Evolutionary conservation across 2,113 vertebrate genomes (phyloP).

Genomic region (Brachyistius frenatus): DNA sequence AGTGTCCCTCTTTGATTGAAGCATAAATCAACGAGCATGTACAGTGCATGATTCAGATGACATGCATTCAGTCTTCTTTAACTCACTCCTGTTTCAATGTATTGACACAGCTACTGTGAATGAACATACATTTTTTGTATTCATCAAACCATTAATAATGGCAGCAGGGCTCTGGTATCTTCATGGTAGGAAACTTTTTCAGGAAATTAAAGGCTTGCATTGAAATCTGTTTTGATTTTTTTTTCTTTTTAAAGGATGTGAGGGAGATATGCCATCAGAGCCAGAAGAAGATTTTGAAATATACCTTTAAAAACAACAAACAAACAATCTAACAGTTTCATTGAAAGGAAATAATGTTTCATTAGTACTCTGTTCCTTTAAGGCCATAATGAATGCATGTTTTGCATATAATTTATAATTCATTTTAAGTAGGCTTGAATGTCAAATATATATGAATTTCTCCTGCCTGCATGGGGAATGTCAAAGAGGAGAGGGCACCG

Average conservation of each 20-base stretch:
- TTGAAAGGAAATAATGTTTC: constrained; percentile 39
- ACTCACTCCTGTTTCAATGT: background rate
- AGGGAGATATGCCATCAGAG: background rate
- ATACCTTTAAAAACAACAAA: background rate
- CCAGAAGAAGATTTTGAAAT: background rate
- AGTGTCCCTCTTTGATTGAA: constrained; percentile 9
- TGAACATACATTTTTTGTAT: background rate
- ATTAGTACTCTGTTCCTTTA: constrained; percentile 59
- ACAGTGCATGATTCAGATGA: constrained; percentile 17
- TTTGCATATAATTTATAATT: constrained; percentile 71
- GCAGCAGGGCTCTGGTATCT: too few species aligned
- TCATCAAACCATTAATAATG: too few species aligned
- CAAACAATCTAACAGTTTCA: constrained; percentile 19
- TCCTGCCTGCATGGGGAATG: constrained; percentile 19
- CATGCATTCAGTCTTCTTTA: background rate
- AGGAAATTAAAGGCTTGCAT: too few species aligned
- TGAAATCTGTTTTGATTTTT: too few species aligned
- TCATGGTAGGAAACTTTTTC: too few species aligned
- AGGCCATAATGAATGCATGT: constrained; percentile 38
- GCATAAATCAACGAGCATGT: background rate
- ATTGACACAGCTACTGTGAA: background rate
- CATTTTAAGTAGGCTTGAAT: constrained; percentile 54
- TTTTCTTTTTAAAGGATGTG: too few species aligned
- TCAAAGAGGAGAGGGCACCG: constrained; percentile 44
- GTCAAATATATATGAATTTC: constrained; percentile 47